Conservation (phyloP, 2,797 vertebrate genomes). For the Streptopelia turtur region DNA sequence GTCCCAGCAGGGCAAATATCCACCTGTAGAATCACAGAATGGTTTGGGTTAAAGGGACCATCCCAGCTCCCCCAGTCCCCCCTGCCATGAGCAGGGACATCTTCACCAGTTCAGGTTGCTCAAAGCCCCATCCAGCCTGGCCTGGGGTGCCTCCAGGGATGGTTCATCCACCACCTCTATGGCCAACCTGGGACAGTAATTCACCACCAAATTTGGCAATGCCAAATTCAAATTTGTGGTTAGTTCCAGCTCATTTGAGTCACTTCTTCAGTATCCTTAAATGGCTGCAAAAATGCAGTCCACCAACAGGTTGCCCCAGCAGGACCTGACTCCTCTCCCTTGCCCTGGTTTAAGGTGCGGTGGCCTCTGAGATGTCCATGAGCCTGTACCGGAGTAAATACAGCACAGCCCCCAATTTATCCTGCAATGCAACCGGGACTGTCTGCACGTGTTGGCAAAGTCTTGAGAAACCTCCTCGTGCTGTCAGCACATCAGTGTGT, state of each 20-base stretch:
- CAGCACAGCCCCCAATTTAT: background rate
- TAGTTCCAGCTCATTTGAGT: background rate
- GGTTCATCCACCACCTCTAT: too few relatives aligned
- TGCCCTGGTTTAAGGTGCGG: background rate
- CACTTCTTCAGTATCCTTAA: background rate
- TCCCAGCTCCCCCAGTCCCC: too few relatives aligned
- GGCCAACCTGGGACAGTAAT: too few relatives aligned
- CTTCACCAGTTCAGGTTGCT: too few relatives aligned
- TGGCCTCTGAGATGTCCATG: background rate
- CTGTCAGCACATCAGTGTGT: background rate
- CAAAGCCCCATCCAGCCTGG: too few relatives aligned
- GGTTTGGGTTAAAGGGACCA: too few relatives aligned
- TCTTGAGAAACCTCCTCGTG: background rate
- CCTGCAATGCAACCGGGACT: accelerated
- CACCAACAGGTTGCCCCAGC: background rate
- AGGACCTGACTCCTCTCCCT: background rate
- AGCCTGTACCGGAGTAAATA: background rate
- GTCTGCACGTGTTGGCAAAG: background rate
- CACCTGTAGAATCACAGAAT: background rate
- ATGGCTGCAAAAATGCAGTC: background rate
- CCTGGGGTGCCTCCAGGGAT: too few relatives aligned
- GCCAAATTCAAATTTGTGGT: background rate
- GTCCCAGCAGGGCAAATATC: background rate
- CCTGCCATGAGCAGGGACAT: too few relatives aligned
- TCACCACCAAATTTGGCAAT: background rate